phyloP scores from a whole-genome alignment of 92 coral and sea anemone genomes.

The Pocillopora meandrina region DNA sequence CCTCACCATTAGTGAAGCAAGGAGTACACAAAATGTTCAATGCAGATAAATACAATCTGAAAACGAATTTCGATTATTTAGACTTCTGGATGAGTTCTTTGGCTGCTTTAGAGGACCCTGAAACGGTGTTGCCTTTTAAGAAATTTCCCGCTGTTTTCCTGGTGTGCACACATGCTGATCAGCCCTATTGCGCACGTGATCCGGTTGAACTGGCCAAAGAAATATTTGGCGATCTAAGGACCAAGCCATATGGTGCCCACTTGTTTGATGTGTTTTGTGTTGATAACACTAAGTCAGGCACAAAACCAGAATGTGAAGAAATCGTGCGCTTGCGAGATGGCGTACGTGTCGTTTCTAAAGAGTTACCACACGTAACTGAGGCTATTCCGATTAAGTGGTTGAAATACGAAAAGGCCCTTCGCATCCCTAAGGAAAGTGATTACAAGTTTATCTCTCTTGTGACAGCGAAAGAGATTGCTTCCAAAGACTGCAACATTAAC shows the following conservation, averaged over 20 bases:
- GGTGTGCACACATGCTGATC: conserved; percentile 69
- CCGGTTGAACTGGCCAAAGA: neutral
- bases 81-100: conserved; percentile 67
- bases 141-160: conserved; percentile 44
- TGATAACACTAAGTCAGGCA: conserved; percentile 13
- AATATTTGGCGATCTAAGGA: too few relatives aligned
- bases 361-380: neutral
- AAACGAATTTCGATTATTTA: conserved; percentile 49
- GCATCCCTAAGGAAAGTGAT: neutral
- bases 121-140: too few relatives aligned
- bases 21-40: too few relatives aligned
- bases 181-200: conserved; percentile 19
- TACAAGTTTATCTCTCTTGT: conserved; percentile 12
- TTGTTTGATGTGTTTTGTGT: too few relatives aligned
- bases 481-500: neutral
- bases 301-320: conserved; percentile 26
- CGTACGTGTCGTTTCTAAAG: conserved; percentile 14
- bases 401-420: conserved; percentile 29
- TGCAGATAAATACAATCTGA: conserved; percentile 7
- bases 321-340: conserved; percentile 24
- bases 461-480: conserved; percentile 25
- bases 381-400: too few relatives aligned
- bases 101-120: too few relatives aligned
- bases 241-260: too few relatives aligned
- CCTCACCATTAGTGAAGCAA: too few relatives aligned